Evolutionary conservation across 2,113 vertebrate genomes (phyloP).

Genomic region (Rhabdornis inornatus): DNA sequence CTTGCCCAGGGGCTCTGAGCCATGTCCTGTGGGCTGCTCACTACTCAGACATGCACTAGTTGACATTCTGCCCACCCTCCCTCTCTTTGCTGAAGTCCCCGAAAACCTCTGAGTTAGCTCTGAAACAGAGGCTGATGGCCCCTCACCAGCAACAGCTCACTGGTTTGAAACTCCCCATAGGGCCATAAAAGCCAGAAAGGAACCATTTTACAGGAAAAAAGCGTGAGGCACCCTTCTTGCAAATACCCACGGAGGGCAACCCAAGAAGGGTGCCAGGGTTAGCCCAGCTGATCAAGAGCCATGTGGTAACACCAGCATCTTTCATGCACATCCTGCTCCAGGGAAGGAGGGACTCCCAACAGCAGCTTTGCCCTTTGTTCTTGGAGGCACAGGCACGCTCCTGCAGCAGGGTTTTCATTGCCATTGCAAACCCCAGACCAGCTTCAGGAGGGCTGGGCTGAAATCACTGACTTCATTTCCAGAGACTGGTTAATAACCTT

Average conservation of each 20-base stretch:
- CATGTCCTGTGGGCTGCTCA: neutral
- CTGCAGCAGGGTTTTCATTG: neutral
- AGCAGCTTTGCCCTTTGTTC: neutral
- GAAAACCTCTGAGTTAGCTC: neutral
- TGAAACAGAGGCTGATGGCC: neutral
- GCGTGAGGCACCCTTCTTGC: neutral
- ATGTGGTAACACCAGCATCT: neutral
- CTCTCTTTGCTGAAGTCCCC: neutral
- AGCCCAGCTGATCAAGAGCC: neutral
- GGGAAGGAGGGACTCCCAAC: neutral
- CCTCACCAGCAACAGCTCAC: neutral
- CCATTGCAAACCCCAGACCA: neutral
- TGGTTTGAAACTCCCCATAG: neutral
- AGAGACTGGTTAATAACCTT: neutral
- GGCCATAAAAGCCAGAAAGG: neutral
- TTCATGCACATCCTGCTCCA: neutral
- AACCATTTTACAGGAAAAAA: neutral
- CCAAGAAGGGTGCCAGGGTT: neutral
- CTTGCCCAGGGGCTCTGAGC: neutral
- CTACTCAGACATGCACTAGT: accelerated
- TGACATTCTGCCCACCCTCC: neutral
- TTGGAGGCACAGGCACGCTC: neutral
- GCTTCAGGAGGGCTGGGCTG: neutral
- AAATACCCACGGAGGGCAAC: neutral
- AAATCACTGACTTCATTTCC: neutral